Evolutionary conservation across 2,888 invertebrate species (phyloP).

Genomic region (Drosophila quasianomalipes): DNA sequence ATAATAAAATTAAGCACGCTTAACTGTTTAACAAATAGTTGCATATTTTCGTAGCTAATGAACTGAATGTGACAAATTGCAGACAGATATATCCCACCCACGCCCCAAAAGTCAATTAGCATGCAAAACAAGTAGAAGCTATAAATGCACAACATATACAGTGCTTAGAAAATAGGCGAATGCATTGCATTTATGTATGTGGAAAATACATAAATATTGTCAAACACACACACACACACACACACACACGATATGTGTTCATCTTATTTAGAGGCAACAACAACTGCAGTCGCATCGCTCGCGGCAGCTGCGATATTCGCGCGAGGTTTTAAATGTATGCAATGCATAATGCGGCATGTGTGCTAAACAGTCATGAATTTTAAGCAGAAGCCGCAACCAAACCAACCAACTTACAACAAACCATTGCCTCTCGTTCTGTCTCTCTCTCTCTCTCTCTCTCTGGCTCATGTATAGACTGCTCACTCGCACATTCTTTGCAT

Average conservation of each 20-base stretch:
- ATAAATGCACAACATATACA: conserved; percentile 69
- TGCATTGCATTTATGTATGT: conserved; percentile 56
- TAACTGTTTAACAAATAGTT: conserved; percentile 40
- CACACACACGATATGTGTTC: conserved; percentile 42
- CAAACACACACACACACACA: conserved; percentile 5
- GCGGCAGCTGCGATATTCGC: conserved; percentile 55
- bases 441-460: neutral
- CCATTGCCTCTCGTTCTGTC: conserved; percentile 3
- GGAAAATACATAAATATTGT: conserved; percentile 70
- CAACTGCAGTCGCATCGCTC: conserved; percentile 40
- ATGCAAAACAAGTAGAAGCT: conserved; percentile 75
- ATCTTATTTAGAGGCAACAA: conserved; percentile 63
- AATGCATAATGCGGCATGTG: conserved; percentile 79
- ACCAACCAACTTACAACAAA: conserved; percentile 7
- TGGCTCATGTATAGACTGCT: conserved; percentile 6
- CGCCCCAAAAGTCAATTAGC: conserved; percentile 65
- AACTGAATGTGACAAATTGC: conserved; percentile 62
- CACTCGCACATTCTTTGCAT: conserved; percentile 67
- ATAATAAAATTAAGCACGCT: conserved; percentile 35
- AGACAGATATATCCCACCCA: conserved; percentile 17
- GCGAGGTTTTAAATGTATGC: conserved; percentile 69
- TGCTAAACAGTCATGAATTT: conserved; percentile 80
- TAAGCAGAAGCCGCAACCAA: conserved; percentile 66
- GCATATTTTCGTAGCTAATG: conserved; percentile 56
- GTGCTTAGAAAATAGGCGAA: conserved; percentile 17